Conservation (phyloP, 2,888 invertebrate genomes). For the Noctua comes region DNA sequence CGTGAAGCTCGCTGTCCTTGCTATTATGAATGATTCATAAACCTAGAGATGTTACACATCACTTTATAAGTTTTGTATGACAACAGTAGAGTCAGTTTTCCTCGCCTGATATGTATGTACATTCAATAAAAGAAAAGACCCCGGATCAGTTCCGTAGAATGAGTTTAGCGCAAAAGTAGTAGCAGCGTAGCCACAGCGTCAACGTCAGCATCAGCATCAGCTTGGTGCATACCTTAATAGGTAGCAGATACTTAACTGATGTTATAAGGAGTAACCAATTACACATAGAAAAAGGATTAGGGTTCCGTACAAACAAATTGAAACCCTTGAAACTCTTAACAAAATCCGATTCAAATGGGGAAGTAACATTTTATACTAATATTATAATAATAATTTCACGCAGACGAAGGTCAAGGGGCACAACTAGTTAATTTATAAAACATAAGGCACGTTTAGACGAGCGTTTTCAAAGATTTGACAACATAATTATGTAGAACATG, state of each 20-base stretch:
- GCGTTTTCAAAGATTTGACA: background rate
- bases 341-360: no score
- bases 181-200: background rate
- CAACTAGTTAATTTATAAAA: no score
- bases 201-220: background rate
- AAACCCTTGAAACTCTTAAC: no score
- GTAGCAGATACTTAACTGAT: background rate
- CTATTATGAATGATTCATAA: constrained; percentile 6
- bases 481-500: background rate
- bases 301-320: no score
- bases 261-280: no score
- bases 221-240: background rate
- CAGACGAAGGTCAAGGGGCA: no score
- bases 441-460: background rate
- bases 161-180: background rate
- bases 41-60: constrained; percentile 19
- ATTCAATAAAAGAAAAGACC: background rate
- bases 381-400: no score
- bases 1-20: constrained; percentile 20
- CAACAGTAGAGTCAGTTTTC: constrained; percentile 12
- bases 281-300: no score
- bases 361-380: no score
- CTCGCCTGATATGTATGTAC: background rate
- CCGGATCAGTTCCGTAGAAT: background rate
- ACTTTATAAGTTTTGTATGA: constrained; percentile 7